Percentiles rank a stretch among this genome's conserved stretches.
phyloP scores from a whole-genome alignment of 2,113 vertebrate genomes.

The Podarcis muralis region DNA sequence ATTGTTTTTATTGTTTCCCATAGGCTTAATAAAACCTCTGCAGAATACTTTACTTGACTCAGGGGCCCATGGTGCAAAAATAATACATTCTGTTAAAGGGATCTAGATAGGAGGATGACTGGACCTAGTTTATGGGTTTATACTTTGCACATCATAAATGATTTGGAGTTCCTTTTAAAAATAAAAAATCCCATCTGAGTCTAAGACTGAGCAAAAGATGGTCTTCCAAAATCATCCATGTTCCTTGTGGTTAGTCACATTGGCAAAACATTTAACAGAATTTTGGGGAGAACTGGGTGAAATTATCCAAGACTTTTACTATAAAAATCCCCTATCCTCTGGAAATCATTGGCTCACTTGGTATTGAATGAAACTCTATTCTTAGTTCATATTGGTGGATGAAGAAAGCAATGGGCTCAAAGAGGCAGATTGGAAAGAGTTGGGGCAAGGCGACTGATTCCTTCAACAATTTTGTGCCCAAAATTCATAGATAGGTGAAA shows the following conservation, averaged over 20 bases:
- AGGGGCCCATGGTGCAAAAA: conserved; percentile 11
- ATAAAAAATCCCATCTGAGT: not conserved
- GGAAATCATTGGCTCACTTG: no score
- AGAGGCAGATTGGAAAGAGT: not conserved
- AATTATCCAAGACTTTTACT: no score
- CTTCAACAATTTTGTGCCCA: not conserved
- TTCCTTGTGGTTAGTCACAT: not conserved
- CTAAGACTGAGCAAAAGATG: not conserved
- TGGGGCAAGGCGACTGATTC: not conserved
- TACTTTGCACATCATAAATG: not conserved
- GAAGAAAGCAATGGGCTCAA: not conserved
- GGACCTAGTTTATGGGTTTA: not conserved
- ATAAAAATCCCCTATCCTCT: no score
- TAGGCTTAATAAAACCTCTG: conserved; percentile 28
- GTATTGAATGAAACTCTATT: not conserved
- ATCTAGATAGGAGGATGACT: not conserved
- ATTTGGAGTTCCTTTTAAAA: not conserved
- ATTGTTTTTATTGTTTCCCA: conserved; percentile 33
- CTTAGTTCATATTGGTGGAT: not conserved
- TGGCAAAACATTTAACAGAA: not conserved
- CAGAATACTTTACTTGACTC: not conserved
- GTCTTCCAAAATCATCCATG: not conserved
- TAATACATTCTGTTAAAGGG: not conserved
- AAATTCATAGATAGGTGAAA: no score
- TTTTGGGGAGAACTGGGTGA: not conserved